phyloP scores from a whole-genome alignment of 2,888 invertebrate genomes.

The Vannuccia rotundouncinata region DNA sequence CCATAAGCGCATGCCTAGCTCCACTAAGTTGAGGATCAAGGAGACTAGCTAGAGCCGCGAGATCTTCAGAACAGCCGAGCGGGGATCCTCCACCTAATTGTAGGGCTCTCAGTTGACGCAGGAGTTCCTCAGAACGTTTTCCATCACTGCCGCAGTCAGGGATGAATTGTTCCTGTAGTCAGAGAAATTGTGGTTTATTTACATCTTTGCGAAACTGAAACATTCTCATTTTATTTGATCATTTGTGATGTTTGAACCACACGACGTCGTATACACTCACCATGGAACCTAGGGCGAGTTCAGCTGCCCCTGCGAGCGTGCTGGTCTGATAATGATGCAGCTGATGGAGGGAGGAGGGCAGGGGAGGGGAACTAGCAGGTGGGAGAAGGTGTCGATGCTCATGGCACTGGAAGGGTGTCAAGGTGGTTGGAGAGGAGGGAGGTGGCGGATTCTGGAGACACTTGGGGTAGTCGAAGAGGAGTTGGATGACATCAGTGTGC shows the following conservation, averaged over 20 bases:
- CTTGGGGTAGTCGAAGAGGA: constrained; percentile 63
- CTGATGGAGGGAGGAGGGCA: background rate
- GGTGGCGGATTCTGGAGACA: background rate
- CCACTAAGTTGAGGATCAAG: background rate
- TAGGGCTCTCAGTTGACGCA: background rate
- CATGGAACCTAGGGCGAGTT: background rate
- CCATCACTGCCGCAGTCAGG: background rate
- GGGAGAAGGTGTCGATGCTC: background rate
- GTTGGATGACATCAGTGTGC: constrained; percentile 86
- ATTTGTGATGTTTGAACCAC: too few species aligned
- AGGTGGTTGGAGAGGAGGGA: background rate
- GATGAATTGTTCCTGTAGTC: background rate
- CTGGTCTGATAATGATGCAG: background rate
- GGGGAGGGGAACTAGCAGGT: background rate
- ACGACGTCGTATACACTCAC: background rate
- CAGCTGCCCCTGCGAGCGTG: background rate
- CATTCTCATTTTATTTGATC: too few species aligned
- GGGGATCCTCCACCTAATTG: background rate
- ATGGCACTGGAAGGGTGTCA: background rate
- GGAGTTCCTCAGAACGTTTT: background rate
- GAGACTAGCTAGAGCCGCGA: background rate
- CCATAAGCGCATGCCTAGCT: background rate
- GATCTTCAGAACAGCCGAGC: background rate
- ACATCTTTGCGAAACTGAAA: too few species aligned
- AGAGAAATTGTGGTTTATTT: background rate